A percentile compares a stretch with the other conserved stretches of the same genome.
phyloP scores from a whole-genome alignment of 2,797 vertebrate species.

The Hafferia zeledoni region DNA sequence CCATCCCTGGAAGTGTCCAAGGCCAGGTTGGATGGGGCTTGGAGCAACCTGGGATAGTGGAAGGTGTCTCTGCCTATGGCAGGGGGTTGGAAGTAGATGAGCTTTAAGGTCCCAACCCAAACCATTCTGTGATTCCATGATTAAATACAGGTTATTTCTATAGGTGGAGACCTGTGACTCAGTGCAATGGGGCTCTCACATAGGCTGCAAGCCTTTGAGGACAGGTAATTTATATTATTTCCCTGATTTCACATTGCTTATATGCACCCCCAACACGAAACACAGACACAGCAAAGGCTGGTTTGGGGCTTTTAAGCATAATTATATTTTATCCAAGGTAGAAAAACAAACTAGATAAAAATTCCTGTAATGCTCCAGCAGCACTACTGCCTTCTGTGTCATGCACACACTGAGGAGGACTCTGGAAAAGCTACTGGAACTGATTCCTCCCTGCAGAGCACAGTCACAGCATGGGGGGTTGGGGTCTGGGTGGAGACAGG shows the following conservation, averaged over 20 bases:
- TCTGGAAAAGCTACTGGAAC: not conserved
- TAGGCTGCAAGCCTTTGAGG: not conserved
- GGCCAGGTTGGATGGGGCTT: rapidly evolving
- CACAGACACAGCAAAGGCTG: not conserved
- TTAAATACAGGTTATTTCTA: not conserved
- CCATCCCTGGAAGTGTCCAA: not conserved
- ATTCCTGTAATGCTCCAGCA: rapidly evolving
- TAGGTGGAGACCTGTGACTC: not conserved
- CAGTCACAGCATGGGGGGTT: rapidly evolving
- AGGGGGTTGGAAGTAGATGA: not conserved
- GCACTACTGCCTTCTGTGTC: not conserved
- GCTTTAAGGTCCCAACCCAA: not conserved
- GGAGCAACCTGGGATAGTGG: rapidly evolving
- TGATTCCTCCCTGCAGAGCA: not conserved
- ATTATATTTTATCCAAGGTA: not conserved
- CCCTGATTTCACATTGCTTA: not conserved
- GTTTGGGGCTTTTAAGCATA: not conserved
- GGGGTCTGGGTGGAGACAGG: rapidly evolving
- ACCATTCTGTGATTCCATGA: not conserved
- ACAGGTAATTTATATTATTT: not conserved
- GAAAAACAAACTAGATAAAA: not conserved
- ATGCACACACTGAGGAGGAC: not conserved
- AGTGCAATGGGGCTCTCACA: not conserved
- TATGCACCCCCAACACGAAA: not conserved
- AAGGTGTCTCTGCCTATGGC: not conserved